phyloP scores from a whole-genome alignment of 2,113 vertebrate genomes.

The Lamprotornis superbus region DNA sequence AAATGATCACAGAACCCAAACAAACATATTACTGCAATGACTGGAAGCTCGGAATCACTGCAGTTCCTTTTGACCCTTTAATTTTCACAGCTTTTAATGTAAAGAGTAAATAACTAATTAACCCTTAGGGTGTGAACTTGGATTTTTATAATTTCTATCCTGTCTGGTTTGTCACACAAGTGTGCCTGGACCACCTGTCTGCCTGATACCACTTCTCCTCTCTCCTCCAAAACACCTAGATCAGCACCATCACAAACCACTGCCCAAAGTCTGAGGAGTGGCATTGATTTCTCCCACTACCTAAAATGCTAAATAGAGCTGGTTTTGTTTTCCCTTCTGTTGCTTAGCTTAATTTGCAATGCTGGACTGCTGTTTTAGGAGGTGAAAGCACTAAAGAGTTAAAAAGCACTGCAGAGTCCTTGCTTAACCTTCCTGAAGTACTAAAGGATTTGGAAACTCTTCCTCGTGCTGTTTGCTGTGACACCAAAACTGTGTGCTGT shows the following conservation, averaged over 20 bases:
- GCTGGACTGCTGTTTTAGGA: not conserved
- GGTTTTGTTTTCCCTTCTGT: not conserved
- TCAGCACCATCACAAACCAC: not conserved
- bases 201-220: not conserved
- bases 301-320: not conserved
- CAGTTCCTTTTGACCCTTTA: not conserved
- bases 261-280: fast-evolving
- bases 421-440: not conserved
- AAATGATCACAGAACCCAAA: not conserved
- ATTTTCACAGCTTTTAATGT: not conserved
- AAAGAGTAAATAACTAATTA: not conserved
- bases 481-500: not conserved
- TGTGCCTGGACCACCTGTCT: not conserved
- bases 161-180: not conserved
- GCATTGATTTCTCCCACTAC: not conserved
- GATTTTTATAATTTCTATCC: not conserved
- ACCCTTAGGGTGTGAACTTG: not conserved
- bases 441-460: not conserved
- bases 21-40: not conserved
- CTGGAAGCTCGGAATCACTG: not conserved
- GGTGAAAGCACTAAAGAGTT: not conserved
- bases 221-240: not conserved
- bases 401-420: not conserved
- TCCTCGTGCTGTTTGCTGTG: not conserved
- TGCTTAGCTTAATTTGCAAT: not conserved